A percentile compares a stretch with the other conserved stretches of the same genome.
Evolutionary conservation across 2,888 invertebrate species (phyloP).

Genomic region (Agrotis clavis): DNA sequence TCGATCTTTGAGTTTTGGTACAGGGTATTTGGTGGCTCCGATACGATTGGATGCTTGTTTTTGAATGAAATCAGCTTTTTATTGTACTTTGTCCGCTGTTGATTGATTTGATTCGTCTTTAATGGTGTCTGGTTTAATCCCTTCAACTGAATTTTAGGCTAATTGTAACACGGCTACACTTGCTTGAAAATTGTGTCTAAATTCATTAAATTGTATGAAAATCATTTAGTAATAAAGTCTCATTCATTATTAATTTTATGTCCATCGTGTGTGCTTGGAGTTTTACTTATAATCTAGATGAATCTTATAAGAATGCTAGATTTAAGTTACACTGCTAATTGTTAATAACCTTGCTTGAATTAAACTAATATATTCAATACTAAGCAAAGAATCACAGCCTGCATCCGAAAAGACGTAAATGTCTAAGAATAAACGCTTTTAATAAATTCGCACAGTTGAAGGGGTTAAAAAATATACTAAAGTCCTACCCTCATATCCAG

Average conservation of each 20-base stretch:
- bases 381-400: slow-evolving; percentile 5
- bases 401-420: neutral
- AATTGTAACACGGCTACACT: slow-evolving; percentile 5
- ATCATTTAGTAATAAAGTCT: neutral
- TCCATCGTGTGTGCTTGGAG: slow-evolving; percentile 4
- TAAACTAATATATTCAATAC: slow-evolving; percentile 11
- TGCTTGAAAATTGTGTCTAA: slow-evolving; percentile 7
- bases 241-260: neutral
- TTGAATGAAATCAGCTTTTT: slow-evolving; percentile 29
- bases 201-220: slow-evolving; percentile 12
- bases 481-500: slow-evolving; percentile 20
- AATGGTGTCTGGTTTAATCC: slow-evolving; percentile 48
- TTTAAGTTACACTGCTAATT: slow-evolving; percentile 12
- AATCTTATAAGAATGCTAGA: slow-evolving; percentile 13
- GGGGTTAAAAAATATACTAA: slow-evolving; percentile 28
- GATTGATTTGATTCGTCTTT: slow-evolving; percentile 10
- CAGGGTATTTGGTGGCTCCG: slow-evolving; percentile 55
- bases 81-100: slow-evolving; percentile 35
- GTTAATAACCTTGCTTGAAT: slow-evolving; percentile 33
- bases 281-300: neutral
- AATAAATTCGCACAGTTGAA: slow-evolving; percentile 26
- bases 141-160: slow-evolving; percentile 32
- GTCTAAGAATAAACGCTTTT: slow-evolving; percentile 5
- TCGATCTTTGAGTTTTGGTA: slow-evolving; percentile 25
- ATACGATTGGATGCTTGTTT: slow-evolving; percentile 48